Evolutionary conservation across 2,113 vertebrate genomes (phyloP).

Genomic region (Salvelinus namaycush): DNA sequence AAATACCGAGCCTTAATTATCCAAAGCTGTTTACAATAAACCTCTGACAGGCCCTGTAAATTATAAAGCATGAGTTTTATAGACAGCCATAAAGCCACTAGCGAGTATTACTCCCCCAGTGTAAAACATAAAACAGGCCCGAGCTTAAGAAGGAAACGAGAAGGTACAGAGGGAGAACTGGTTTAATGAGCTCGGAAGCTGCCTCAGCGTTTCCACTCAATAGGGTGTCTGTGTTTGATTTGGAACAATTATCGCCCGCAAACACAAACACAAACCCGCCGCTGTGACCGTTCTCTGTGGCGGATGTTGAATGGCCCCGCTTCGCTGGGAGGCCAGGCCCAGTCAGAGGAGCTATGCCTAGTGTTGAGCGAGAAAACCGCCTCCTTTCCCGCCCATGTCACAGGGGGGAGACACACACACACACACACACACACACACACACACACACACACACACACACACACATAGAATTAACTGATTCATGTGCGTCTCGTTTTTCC

Average conservation of each 20-base stretch:
- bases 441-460: conserved; percentile 47
- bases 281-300: conserved; percentile 46
- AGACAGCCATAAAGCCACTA: conserved; percentile 59
- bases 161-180: conserved; percentile 20
- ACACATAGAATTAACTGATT: conserved; percentile 59
- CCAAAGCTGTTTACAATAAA: conserved; percentile 75
- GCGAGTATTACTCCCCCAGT: conserved; percentile 54
- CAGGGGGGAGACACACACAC: conserved; percentile 20
- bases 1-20: conserved; percentile 75
- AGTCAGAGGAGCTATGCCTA: conserved; percentile 7
- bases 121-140: conserved; percentile 67
- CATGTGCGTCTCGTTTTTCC: conserved; percentile 57
- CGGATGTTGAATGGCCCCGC: conserved; percentile 52
- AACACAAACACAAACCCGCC: conserved; percentile 11
- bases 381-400: conserved; percentile 38
- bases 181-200: conserved; percentile 71
- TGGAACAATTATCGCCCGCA: conserved; percentile 65
- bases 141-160: conserved; percentile 56
- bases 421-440: conserved; percentile 51
- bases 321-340: conserved; percentile 43
- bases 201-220: conserved; percentile 60
- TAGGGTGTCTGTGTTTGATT: conserved; percentile 70
- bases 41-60: conserved; percentile 66
- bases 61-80: conserved; percentile 57
- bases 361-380: conserved; percentile 10